phyloP scores from a whole-genome alignment of 2,797 vertebrate genomes.

The Knipowitschia caucasica region DNA sequence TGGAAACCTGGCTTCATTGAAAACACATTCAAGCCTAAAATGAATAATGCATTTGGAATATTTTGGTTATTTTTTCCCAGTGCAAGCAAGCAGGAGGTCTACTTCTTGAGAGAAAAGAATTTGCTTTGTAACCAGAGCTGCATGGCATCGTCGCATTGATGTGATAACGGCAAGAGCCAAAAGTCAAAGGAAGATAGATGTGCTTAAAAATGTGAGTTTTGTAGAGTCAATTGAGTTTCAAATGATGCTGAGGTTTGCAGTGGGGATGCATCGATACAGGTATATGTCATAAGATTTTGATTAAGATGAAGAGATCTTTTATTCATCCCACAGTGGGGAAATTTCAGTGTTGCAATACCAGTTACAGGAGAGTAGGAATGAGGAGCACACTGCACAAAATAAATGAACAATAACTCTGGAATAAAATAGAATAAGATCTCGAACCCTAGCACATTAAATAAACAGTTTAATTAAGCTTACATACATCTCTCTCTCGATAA shows the following conservation, averaged over 20 bases:
- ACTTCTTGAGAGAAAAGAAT: not conserved
- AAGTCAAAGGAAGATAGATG: not conserved
- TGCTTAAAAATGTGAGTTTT: not conserved
- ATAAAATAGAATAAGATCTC: too few species aligned
- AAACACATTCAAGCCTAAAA: constrained; percentile 17
- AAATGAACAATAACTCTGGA: too few species aligned
- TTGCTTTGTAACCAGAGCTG: constrained; percentile 1
- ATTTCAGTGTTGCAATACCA: too few species aligned
- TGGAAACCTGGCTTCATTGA: constrained; percentile 6
- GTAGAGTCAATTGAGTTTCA: not conserved
- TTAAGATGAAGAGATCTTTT: too few species aligned
- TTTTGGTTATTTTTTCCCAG: not conserved
- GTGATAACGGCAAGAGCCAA: not conserved
- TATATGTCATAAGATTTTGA: too few species aligned
- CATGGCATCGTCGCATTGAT: not conserved
- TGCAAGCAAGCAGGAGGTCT: not conserved
- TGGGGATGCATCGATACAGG: too few species aligned
- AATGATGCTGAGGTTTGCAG: not conserved
- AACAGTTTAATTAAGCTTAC: too few species aligned
- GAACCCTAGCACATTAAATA: too few species aligned
- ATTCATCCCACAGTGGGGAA: too few species aligned
- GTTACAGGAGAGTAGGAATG: too few species aligned
- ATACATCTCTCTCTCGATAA: too few species aligned
- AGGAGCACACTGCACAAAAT: too few species aligned
- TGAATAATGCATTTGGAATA: constrained; percentile 13